Evolutionary conservation across 2,888 invertebrate species (phyloP).

Genomic region (Drosophila picticornis): DNA sequence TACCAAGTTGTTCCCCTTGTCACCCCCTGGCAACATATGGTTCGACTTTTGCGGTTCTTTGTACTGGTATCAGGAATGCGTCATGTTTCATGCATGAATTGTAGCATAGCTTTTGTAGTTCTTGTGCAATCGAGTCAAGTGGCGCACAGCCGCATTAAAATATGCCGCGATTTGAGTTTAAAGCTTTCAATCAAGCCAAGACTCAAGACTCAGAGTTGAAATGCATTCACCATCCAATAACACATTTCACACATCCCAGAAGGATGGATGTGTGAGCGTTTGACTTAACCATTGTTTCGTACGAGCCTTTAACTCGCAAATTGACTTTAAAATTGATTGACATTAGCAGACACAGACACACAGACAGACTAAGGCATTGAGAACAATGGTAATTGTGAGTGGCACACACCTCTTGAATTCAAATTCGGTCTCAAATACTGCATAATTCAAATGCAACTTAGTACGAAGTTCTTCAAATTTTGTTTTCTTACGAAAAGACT

Average conservation of each 20-base stretch:
- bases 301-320: constrained; percentile 30
- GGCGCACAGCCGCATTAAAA: constrained; percentile 62
- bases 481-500: no score
- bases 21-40: neutral
- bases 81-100: constrained; percentile 78
- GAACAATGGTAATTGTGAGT: neutral
- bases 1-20: neutral
- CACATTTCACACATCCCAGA: neutral
- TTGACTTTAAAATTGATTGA: constrained; percentile 37
- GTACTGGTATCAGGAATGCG: constrained; percentile 41
- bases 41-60: constrained; percentile 29
- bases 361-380: neutral
- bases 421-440: neutral
- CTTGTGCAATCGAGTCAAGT: constrained; percentile 73
- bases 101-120: constrained; percentile 76
- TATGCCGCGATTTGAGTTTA: constrained; percentile 63
- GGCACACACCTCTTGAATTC: neutral
- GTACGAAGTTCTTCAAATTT: neutral
- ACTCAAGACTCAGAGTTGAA: constrained; percentile 18
- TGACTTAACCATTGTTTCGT: constrained; percentile 16
- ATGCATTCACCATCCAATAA: neutral
- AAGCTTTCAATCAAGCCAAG: constrained; percentile 57
- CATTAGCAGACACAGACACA: neutral
- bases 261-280: constrained; percentile 1
- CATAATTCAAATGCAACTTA: neutral